A percentile compares a stretch with the other conserved stretches of the same genome.
These are phyloP conservation scores for Sesamia inferens DNA, from an alignment of 2,888 invertebrate species.

Conservation along the genomic window DNA sequence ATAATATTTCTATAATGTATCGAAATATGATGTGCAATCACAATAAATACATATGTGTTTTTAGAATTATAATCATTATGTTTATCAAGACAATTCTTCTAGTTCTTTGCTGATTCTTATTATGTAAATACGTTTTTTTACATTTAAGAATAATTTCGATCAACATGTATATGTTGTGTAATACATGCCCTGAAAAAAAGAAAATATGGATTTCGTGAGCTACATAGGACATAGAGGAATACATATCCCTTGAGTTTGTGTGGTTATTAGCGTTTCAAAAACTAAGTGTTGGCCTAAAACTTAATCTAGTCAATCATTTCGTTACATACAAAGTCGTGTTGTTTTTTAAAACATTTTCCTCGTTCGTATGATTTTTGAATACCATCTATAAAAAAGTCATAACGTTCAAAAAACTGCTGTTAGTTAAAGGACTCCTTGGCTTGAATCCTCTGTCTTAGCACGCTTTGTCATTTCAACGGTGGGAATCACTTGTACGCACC, in stretches of 20 bases:
- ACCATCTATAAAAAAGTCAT: constrained; percentile 56
- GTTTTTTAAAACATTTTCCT: not conserved
- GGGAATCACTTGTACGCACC: constrained; percentile 63
- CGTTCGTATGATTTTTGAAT: constrained; percentile 58
- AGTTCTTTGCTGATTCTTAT: too few species aligned
- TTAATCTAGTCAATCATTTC: constrained; percentile 27
- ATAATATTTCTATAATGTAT: too few species aligned
- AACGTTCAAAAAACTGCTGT: constrained; percentile 47
- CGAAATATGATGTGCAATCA: too few species aligned
- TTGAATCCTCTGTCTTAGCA: constrained; percentile 45
- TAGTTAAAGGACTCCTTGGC: constrained; percentile 26
- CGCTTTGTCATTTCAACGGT: constrained; percentile 57
- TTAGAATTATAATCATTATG: too few species aligned
- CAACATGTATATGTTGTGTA: too few species aligned
- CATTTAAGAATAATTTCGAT: too few species aligned
- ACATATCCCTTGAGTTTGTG: not conserved
- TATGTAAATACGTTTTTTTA: too few species aligned
- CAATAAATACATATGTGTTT: not conserved
- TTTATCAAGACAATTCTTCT: too few species aligned
- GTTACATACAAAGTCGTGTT: constrained; percentile 49
- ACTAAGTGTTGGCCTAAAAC: not conserved
- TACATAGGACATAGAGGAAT: not conserved
- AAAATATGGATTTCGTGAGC: not conserved
- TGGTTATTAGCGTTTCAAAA: constrained; percentile 6
- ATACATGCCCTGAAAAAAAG: not conserved